These are phyloP conservation scores for Melieria picta DNA, from an alignment of 2,888 invertebrate genomes.

Conservation along the genomic window DNA sequence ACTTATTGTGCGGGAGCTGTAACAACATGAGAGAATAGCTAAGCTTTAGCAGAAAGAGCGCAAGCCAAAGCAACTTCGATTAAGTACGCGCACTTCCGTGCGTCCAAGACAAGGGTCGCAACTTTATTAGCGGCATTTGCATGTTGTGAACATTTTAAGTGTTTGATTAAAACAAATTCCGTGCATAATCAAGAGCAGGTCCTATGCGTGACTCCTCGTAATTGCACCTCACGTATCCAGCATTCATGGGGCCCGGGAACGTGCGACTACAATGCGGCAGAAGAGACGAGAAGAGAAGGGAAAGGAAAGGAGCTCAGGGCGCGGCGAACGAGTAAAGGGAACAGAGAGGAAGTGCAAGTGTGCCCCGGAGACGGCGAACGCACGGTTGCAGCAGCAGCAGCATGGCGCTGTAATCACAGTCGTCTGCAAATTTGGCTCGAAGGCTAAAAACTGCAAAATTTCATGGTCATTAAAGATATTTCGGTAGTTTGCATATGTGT, in stretches of 20 bases:
- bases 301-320: not conserved
- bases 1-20: too few relatives aligned
- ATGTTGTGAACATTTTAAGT: not conserved
- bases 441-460: conserved; percentile 55
- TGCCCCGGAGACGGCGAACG: conserved; percentile 18
- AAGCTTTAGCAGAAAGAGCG: too few relatives aligned
- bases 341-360: conserved; percentile 5
- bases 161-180: conserved; percentile 20
- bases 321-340: not conserved
- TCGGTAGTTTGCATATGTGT: not conserved
- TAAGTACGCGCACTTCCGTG: too few relatives aligned
- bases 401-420: conserved; percentile 21
- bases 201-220: conserved; percentile 29
- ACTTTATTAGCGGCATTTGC: too few relatives aligned
- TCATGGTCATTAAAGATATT: conserved; percentile 56
- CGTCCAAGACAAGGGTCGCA: too few relatives aligned
- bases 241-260: too few relatives aligned
- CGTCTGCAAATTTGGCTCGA: conserved; percentile 45
- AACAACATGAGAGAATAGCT: too few relatives aligned
- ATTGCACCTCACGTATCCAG: conserved; percentile 11
- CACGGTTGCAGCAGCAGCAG: not conserved
- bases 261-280: too few relatives aligned
- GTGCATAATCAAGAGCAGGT: conserved; percentile 17
- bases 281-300: too few relatives aligned
- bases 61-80: too few relatives aligned